Base-by-base conservation (phyloP, 2,797 vertebrate genomes). In the Parauchenoglanis punctatus region DNA sequence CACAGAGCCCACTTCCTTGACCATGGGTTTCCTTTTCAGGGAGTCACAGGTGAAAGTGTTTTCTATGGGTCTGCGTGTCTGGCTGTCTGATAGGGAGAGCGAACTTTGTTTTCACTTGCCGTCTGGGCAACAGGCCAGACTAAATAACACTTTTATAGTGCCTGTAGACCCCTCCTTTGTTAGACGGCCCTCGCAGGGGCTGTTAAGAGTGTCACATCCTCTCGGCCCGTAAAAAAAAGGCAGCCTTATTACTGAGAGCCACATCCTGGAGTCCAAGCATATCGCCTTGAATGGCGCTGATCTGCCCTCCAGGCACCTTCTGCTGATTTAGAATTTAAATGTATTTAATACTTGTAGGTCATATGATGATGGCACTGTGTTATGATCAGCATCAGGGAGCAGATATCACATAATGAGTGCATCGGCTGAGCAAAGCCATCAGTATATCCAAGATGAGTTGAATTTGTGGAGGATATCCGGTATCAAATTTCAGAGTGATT, bases 21-120 rank as follows among this genome's bases (percentile, higher is more conserved):
- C 54, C 67, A 46, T 89, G 89, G 89, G 87, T 87, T 91, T 90
- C 86, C 88, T 91, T 86, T 89, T 82, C 83, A 44, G 81, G 28
- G 89, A 89, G 89, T 89, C 91, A 67, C 93, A 96, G 95, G 95
- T 95, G 94, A 95, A 95, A 94, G 94, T 94, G 91, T 92, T 94
- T 87, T 89, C 72, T 85, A 82, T 85, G 82, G 87, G 90, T 90
- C 84, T 90, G 91, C 76, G 90, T 88, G 93, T 95, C 94, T 93
- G 89, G 91, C 88, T 83, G 90, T 91, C 88, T 93, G 85, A 91
- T 91, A 88, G 86, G 87, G 89, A 91, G 89, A 87, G 89, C 87
- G 86, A 90, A 89, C 87, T 92, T 91, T 93, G 92, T 93, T 92
- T 93, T 93, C 89, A 90, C 93, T 94, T 88, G 90, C 91, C 84